These are phyloP conservation scores for Suricata suricatta DNA, from an alignment of 2,113 vertebrate genomes.

Conservation along the genomic window DNA sequence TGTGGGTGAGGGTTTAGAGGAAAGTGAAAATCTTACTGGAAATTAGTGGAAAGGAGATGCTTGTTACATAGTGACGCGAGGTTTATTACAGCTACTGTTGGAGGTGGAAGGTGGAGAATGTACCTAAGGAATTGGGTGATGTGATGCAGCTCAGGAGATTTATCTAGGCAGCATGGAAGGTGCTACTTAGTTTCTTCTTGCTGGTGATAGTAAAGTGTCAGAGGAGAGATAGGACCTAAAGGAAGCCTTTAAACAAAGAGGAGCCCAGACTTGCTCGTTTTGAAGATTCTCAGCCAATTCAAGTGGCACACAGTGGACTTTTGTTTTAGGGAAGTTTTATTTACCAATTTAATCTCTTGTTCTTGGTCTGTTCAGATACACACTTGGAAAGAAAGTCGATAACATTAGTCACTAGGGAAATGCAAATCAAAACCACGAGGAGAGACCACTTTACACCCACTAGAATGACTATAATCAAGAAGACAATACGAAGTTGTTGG, in stretches of 20 bases:
- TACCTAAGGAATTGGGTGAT: not conserved
- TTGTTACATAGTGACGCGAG: not conserved
- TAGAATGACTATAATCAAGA: not conserved
- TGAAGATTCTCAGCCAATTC: not conserved
- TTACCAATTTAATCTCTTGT: not conserved
- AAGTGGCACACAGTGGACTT: not conserved
- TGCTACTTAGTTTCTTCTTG: not conserved
- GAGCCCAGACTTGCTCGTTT: not conserved
- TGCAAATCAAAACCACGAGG: not conserved
- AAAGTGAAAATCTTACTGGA: not conserved
- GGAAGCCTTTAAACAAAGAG: not conserved
- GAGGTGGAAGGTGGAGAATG: not conserved
- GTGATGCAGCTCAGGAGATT: not conserved
- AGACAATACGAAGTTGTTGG: not conserved
- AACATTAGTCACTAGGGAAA: not conserved
- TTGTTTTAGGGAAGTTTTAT: not conserved
- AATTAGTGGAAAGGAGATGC: not conserved
- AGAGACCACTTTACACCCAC: not conserved
- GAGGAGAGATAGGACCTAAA: not conserved
- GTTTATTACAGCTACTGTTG: not conserved
- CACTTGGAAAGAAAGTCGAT: not conserved
- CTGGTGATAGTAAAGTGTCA: not conserved
- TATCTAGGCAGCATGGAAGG: not conserved
- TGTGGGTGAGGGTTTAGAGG: not conserved
- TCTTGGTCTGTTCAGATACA: not conserved